Evolutionary conservation across 1,140 invertebrate species (phyloP).

Genomic region (Leptopilina clavipes): DNA sequence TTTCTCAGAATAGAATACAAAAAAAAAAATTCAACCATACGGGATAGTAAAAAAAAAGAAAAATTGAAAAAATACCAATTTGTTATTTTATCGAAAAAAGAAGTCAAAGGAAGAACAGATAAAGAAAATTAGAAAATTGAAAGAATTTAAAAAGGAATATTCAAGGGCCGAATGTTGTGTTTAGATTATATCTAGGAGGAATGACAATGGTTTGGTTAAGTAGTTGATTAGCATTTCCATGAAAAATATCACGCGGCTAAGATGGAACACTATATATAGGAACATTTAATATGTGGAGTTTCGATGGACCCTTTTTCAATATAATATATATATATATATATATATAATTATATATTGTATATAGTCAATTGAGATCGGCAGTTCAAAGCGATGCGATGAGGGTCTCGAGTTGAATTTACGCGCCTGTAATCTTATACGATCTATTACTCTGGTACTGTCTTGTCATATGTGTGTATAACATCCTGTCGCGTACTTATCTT

Average conservation of each 20-base stretch:
- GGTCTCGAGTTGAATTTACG: conserved; percentile 1
- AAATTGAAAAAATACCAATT: no score
- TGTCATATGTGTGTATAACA: conserved; percentile 51
- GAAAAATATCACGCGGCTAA: background rate
- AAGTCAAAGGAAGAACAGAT: no score
- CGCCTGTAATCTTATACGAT: background rate
- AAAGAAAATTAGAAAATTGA: no score
- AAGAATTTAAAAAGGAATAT: no score
- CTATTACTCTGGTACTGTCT: conserved; percentile 42
- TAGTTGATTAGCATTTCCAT: conserved; percentile 4
- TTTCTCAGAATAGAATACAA: no score
- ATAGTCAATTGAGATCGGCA: conserved; percentile 14
- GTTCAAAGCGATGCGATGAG: background rate
- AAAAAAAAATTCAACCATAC: no score
- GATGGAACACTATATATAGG: no score
- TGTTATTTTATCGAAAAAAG: no score
- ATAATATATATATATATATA: background rate
- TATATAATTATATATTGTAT: no score
- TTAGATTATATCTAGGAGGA: background rate
- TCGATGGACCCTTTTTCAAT: background rate
- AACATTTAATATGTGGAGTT: background rate
- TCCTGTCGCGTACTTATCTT: conserved; percentile 61
- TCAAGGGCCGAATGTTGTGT: no score
- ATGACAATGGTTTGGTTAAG: background rate
- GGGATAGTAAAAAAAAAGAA: no score